Evolutionary conservation across 2,888 invertebrate genomes (phyloP), one percentile per base, ranked within the genome.

Genomic region (Andrena flavipes): DNA sequence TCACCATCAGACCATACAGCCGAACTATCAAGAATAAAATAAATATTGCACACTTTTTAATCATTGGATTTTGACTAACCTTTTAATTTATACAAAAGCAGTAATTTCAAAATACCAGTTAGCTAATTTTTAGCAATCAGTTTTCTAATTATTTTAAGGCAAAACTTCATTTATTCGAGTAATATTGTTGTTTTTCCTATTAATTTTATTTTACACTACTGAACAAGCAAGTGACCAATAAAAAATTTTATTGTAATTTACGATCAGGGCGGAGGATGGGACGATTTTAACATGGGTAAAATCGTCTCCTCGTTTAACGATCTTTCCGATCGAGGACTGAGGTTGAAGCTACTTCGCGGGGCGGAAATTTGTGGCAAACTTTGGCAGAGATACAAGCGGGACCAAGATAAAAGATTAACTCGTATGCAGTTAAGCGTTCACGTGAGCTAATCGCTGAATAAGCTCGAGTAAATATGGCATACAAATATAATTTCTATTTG

Each of bases 231-330:
- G 5, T 1, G 42, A 42, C 42, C 16, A 13, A 26, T 23, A 26
- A 56, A 23, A 10, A 26, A 4, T 23, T 42, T 13, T 16, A 5
- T 80, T 13, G n/a, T 29, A 30, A n/a, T 68, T 29, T 54, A 62
- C 54, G 1, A 29, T 1, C 54, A 82, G 82, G 82, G 82, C 2
- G 82, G 84, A 54, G 83, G 83, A 30, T 35, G 29, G 7, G 73
- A 83, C 35, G 79, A 83, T 30, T 84, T 80, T 59, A 76, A 72
- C 6, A 67, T 84, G 56, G 76, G 65, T n/a, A 83, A 76, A 30
- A 63, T 83, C 13, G 74, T 83, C 5, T 76, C 83, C 1, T 63
- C 48, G 10, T 79, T 83, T 42, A 42, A 79, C 33, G 51, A 76
- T 20, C 7, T 84, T 23, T 75, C 80, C 2, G 42, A 84, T 20